phyloP scores from a whole-genome alignment of 2,888 invertebrate genomes.

The Sialis fuliginosa region DNA sequence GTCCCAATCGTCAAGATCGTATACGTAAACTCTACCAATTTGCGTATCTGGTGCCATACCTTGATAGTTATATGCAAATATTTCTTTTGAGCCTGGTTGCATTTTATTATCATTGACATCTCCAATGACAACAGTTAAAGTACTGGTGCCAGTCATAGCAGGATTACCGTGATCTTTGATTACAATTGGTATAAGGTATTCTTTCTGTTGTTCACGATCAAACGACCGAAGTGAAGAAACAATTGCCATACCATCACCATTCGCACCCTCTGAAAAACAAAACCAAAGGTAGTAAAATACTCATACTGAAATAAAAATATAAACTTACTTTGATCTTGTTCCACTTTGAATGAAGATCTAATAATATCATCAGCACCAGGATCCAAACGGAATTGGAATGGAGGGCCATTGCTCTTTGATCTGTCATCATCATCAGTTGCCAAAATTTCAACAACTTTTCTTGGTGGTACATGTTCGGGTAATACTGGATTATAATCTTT shows the following conservation, averaged over 20 bases:
- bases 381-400: constrained; percentile 88
- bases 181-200: constrained; percentile 90
- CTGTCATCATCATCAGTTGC: constrained; percentile 90
- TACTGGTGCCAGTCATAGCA: constrained; percentile 92
- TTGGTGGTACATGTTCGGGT: constrained; percentile 81
- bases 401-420: constrained; percentile 88
- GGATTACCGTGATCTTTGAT: constrained; percentile 95
- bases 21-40: constrained; percentile 90
- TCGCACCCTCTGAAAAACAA: constrained; percentile 62
- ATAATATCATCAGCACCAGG: constrained; percentile 89
- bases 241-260: constrained; percentile 94
- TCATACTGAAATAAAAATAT: neutral
- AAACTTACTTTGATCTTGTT: constrained; percentile 81
- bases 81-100: constrained; percentile 93
- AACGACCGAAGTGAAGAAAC: constrained; percentile 87
- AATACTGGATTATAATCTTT: constrained; percentile 85
- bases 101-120: constrained; percentile 98
- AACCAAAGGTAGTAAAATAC: constrained; percentile 2
- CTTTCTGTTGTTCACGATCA: constrained; percentile 90
- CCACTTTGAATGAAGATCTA: constrained; percentile 85
- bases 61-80: constrained; percentile 93
- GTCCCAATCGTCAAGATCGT: constrained; percentile 98
- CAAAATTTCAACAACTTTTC: constrained; percentile 80
- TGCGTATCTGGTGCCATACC: constrained; percentile 74
- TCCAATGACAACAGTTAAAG: constrained; percentile 89